These are phyloP conservation scores for Lomographa bimaculata DNA, from an alignment of 2,888 invertebrate genomes.

Conservation along the genomic window DNA sequence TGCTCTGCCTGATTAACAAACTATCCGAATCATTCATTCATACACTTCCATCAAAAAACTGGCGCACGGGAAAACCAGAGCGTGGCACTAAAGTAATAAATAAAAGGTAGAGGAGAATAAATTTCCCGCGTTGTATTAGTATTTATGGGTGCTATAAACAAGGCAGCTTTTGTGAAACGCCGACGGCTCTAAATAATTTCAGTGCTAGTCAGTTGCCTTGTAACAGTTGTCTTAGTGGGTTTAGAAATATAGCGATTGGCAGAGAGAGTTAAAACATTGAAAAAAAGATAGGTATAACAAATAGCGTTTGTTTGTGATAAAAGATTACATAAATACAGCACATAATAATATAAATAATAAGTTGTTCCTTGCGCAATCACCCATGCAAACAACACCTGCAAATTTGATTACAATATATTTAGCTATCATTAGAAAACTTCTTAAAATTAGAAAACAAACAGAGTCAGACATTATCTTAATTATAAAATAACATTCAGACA, in stretches of 20 bases:
- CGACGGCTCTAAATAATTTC: constrained; percentile 80
- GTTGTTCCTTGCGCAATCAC: no score
- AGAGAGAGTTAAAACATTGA: no score
- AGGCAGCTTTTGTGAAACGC: constrained; percentile 72
- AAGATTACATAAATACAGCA: no score
- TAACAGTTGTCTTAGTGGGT: constrained; percentile 60
- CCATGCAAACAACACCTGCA: no score
- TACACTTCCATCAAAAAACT: constrained; percentile 37
- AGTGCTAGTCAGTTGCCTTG: constrained; percentile 67
- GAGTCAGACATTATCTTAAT: no score
- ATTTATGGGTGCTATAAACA: constrained; percentile 80
- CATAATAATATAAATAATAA: no score
- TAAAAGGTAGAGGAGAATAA: constrained; percentile 77
- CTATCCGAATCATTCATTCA: constrained; percentile 20
- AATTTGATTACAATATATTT: no score
- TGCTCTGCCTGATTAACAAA: not conserved
- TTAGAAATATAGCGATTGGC: constrained; percentile 27
- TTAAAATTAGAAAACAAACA: no score
- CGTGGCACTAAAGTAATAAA: constrained; percentile 68
- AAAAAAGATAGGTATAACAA: no score
- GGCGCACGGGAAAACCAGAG: constrained; percentile 51
- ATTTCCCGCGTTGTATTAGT: constrained; percentile 77
- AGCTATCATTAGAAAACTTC: no score
- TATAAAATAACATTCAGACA: no score
- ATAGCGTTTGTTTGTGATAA: no score